Percentiles rank a stretch among this genome's conserved stretches.
Evolutionary conservation across 2,888 invertebrate species (phyloP).

Genomic region (Drosophila pegasa): DNA sequence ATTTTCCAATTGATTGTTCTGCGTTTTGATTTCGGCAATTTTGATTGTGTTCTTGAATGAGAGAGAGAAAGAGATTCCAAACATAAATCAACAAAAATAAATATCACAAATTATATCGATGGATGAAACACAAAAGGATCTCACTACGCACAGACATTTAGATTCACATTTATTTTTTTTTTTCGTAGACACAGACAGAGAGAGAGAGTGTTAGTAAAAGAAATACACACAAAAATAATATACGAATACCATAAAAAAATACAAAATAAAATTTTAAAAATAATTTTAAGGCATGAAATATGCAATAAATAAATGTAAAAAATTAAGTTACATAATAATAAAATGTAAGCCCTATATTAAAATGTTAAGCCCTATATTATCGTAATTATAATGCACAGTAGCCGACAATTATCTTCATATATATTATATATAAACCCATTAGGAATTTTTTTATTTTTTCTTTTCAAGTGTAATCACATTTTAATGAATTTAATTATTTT

Average conservation of each 20-base stretch:
- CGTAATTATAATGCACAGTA: no score
- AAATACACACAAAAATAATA: not conserved
- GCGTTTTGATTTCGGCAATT: constrained; percentile 89
- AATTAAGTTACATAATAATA: not conserved
- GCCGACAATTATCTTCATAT: no score
- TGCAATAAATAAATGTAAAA: not conserved
- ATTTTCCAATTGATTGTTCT: constrained; percentile 86
- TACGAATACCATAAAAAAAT: no score
- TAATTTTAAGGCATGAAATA: no score
- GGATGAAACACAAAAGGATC: constrained; percentile 48
- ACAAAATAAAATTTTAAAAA: not conserved
- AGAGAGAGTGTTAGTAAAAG: not conserved
- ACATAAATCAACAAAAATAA: constrained; percentile 44
- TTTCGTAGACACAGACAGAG: not conserved
- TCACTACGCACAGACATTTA: constrained; percentile 26
- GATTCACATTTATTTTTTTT: not conserved
- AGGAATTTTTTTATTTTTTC: no score
- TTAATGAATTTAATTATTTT: no score
- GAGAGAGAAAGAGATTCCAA: constrained; percentile 45
- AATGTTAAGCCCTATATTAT: no score
- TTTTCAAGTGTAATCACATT: no score
- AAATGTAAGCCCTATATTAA: no score
- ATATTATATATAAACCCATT: no score
- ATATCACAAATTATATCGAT: constrained; percentile 56
- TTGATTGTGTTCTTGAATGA: constrained; percentile 87